Conservation (phyloP, 2,797 vertebrate genomes). For the Amphiprion clarkii region DNA sequence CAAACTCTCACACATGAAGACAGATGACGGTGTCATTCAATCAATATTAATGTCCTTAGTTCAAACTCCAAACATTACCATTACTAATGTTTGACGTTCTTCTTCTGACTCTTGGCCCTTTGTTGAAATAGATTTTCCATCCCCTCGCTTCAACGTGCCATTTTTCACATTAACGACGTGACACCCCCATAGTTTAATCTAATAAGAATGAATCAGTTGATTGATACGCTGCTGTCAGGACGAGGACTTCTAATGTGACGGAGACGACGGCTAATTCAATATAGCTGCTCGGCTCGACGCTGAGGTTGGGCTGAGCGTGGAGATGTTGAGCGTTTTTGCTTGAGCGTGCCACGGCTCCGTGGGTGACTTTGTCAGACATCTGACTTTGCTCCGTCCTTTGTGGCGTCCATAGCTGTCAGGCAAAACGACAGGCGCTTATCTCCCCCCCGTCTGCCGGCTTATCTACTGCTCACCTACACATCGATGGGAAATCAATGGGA, state of each 20-base stretch:
- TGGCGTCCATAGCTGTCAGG: conserved; percentile 61
- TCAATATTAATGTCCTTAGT: conserved; percentile 66
- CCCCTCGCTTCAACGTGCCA: conserved; percentile 55
- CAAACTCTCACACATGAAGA: conserved; percentile 41
- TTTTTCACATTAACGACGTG: conserved; percentile 79
- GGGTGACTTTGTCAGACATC: conserved; percentile 71
- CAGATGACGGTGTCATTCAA: conserved; percentile 54
- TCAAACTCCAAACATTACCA: conserved; percentile 67
- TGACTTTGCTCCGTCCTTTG: conserved; percentile 81
- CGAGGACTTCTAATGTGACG: conserved; percentile 67
- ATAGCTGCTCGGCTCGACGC: conserved; percentile 50
- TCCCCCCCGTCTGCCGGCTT: conserved; percentile 73
- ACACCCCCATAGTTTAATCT: conserved; percentile 77
- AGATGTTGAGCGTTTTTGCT: conserved; percentile 33
- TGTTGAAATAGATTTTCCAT: conserved; percentile 75
- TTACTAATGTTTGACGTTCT: conserved; percentile 64
- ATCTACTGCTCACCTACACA: conserved; percentile 81
- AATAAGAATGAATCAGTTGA: conserved; percentile 80
- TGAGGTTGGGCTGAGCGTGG: conserved; percentile 32
- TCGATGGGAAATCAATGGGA: conserved; percentile 83
- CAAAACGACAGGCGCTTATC: conserved; percentile 78
- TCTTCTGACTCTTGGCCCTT: conserved; percentile 70
- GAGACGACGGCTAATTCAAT: conserved; percentile 72
- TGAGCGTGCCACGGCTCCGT: conserved; percentile 15
- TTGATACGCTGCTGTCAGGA: conserved; percentile 75